Percentiles rank a stretch among this genome's conserved stretches.
Conservation (phyloP, 2,888 invertebrate species). For the Myopa tessellatipennis region DNA sequence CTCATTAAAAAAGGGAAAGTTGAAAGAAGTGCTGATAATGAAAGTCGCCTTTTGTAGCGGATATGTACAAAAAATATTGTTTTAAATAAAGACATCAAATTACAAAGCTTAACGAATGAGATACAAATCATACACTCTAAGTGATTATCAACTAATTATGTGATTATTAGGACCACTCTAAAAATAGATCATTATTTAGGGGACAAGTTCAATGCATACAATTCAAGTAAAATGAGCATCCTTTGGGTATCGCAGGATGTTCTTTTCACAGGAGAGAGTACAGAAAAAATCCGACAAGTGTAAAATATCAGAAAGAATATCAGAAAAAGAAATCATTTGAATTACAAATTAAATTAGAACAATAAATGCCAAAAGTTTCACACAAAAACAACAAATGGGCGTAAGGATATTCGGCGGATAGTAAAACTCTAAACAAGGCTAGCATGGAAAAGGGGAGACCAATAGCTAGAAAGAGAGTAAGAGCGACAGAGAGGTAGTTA, state of each 20-base stretch:
- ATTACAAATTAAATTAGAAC: slow-evolving; percentile 45
- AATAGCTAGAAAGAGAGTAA: no score
- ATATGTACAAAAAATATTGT: no score
- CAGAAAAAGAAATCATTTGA: slow-evolving; percentile 36
- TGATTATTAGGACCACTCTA: no score
- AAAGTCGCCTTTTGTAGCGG: no score
- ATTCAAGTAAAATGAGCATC: background rate
- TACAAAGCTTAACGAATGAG: no score
- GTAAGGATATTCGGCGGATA: background rate
- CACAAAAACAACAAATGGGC: slow-evolving; percentile 30
- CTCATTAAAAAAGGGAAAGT: background rate
- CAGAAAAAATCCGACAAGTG: background rate
- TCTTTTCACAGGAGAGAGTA: background rate
- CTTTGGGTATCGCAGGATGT: no score
- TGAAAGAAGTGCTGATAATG: no score
- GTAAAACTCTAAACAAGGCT: background rate
- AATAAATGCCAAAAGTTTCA: slow-evolving; percentile 45
- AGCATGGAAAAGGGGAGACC: background rate
- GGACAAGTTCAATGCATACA: background rate
- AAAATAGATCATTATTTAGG: no score
- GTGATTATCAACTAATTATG: no score
- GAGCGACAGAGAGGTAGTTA: no score
- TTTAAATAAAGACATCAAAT: no score
- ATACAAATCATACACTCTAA: no score
- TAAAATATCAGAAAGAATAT: background rate